These are phyloP conservation scores for Pantherophis alleghaniensis DNA, from an alignment of 2,797 vertebrate species.

Conservation along the genomic window DNA sequence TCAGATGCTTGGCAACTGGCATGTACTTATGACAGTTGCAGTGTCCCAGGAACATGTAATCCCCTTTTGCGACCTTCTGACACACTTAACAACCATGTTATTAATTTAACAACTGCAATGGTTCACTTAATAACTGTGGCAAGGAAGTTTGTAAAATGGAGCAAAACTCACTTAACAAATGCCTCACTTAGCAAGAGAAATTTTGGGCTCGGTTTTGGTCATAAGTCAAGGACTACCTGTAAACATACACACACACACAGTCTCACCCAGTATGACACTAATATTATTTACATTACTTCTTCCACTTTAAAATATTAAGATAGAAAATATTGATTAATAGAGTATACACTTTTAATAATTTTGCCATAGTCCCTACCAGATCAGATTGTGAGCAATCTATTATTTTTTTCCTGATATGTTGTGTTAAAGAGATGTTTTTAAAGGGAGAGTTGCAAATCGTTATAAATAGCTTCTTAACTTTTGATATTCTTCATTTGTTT, in stretches of 20 bases:
- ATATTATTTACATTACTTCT: not conserved
- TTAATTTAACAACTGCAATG: too few relatives aligned
- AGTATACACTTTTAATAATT: not conserved
- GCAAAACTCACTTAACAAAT: too few relatives aligned
- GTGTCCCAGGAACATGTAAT: accelerated
- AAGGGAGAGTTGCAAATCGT: not conserved
- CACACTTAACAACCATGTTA: too few relatives aligned
- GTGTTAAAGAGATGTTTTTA: not conserved
- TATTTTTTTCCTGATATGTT: not conserved
- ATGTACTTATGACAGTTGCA: too few relatives aligned
- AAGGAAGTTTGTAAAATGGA: too few relatives aligned
- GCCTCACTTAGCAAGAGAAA: too few relatives aligned
- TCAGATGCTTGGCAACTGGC: too few relatives aligned
- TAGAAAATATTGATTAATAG: not conserved
- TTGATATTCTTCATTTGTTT: not conserved
- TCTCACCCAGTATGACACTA: not conserved
- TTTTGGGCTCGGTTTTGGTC: too few relatives aligned
- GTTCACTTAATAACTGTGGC: too few relatives aligned
- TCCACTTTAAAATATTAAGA: not conserved
- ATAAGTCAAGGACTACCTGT: too few relatives aligned
- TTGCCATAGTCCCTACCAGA: not conserved
- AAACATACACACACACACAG: not conserved
- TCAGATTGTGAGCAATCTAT: not conserved
- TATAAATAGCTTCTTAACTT: not conserved
- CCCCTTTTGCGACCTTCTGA: too few relatives aligned